These are phyloP conservation scores for Arctopsyche grandis DNA, from an alignment of 1,140 invertebrate species.

Conservation along the genomic window DNA sequence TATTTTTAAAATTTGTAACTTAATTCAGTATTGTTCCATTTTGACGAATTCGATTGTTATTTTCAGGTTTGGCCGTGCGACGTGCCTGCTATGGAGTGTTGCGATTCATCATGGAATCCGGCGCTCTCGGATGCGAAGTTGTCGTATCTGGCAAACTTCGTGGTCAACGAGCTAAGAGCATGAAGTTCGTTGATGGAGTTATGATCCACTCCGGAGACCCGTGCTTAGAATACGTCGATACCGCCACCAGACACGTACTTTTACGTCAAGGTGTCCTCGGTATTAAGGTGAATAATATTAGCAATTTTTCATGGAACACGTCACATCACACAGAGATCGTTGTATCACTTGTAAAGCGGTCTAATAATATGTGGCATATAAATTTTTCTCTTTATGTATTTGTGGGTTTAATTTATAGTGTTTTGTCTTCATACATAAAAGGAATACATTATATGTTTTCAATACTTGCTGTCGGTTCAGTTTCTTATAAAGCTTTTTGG, in stretches of 20 bases:
- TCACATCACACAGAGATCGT: slow-evolving; percentile 30
- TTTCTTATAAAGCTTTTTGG: too few species aligned
- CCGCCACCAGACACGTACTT: slow-evolving; percentile 96
- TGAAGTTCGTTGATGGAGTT: slow-evolving; percentile 99
- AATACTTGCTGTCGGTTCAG: too few species aligned
- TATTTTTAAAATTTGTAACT: not conserved
- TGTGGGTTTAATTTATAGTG: not conserved
- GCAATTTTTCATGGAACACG: not conserved
- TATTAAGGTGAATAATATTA: slow-evolving; percentile 76
- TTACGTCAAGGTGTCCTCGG: slow-evolving; percentile 92
- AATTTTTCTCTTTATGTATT: not conserved
- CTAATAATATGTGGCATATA: slow-evolving; percentile 29
- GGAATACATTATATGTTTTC: not conserved
- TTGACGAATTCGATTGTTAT: slow-evolving; percentile 8
- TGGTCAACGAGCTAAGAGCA: slow-evolving; percentile 99
- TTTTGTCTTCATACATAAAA: not conserved
- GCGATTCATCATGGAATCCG: slow-evolving; percentile 99
- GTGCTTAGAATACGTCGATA: slow-evolving; percentile 97
- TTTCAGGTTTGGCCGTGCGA: slow-evolving; percentile 71
- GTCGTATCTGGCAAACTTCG: slow-evolving; percentile 98
- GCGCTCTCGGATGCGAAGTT: slow-evolving; percentile 96
- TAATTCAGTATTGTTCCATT: too few species aligned
- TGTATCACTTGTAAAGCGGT: slow-evolving; percentile 37
- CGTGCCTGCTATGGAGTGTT: slow-evolving; percentile 99
- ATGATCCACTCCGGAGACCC: slow-evolving; percentile 99